These are phyloP conservation scores for Sarcophaga rosellei DNA, from an alignment of 2,888 invertebrate species.

Conservation along the genomic window DNA sequence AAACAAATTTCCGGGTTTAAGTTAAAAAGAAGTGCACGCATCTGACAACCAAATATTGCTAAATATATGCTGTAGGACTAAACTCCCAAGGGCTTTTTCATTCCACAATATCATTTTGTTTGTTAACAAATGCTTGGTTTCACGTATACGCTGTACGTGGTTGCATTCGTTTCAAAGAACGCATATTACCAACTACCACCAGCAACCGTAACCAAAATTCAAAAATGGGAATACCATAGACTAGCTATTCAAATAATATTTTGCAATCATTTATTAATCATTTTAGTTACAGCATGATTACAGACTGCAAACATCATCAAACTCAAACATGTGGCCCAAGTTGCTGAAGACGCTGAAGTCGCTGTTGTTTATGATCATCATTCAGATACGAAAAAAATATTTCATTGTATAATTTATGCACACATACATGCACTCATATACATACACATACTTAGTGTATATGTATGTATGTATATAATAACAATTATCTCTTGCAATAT, in stretches of 20 bases:
- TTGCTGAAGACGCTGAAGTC: neutral
- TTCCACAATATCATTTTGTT: too few relatives aligned
- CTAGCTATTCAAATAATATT: neutral
- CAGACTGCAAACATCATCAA: conserved; percentile 34
- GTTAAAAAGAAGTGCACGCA: too few relatives aligned
- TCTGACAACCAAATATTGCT: too few relatives aligned
- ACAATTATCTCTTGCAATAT: conserved; percentile 40
- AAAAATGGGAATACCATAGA: neutral
- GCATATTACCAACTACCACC: neutral
- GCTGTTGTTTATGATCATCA: conserved; percentile 11
- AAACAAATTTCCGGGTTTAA: too few relatives aligned
- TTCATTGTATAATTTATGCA: conserved; percentile 42
- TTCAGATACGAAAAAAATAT: conserved; percentile 43
- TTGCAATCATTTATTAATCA: conserved; percentile 49
- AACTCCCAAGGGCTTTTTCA: too few relatives aligned
- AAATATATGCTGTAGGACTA: too few relatives aligned
- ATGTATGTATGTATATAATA: conserved; percentile 28
- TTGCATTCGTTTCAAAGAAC: neutral
- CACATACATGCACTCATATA: neutral
- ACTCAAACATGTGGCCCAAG: neutral
- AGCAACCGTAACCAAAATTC: neutral
- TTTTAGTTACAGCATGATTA: conserved; percentile 47
- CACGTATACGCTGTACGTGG: too few relatives aligned
- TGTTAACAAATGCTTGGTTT: too few relatives aligned
- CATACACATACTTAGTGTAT: too few relatives aligned